These are phyloP conservation scores for Drosophila pectinifera DNA, from an alignment of 1,140 invertebrate genomes.

Conservation along the genomic window DNA sequence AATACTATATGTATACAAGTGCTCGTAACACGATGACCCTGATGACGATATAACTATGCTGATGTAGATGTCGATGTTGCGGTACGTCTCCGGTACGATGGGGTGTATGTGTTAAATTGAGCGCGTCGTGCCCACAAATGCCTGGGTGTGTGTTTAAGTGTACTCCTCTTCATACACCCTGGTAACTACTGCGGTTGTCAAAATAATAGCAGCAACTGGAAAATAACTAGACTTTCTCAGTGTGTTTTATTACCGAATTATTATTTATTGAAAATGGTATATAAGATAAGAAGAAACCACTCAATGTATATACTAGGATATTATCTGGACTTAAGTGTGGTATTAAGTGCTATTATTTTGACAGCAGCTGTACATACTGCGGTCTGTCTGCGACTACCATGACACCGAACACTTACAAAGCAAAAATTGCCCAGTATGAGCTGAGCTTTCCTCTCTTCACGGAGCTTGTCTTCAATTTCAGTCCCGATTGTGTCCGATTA, in stretches of 20 bases:
- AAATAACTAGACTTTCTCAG: too few relatives aligned
- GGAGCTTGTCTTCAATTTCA: slow-evolving; percentile 32
- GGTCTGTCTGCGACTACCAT: slow-evolving; percentile 35
- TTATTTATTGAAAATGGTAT: too few relatives aligned
- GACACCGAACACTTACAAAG: slow-evolving; percentile 41
- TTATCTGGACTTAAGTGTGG: background rate
- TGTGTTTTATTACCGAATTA: too few relatives aligned
- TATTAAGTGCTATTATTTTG: background rate
- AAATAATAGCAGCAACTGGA: background rate
- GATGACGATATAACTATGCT: slow-evolving; percentile 38
- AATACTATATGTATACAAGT: background rate
- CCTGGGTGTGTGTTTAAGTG: slow-evolving; percentile 32
- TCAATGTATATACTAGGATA: too few relatives aligned
- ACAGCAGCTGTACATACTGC: background rate
- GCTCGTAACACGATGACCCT: slow-evolving; percentile 67
- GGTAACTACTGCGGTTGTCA: background rate
- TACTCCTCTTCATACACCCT: slow-evolving; percentile 1
- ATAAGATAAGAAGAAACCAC: too few relatives aligned
- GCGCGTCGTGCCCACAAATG: slow-evolving; percentile 53
- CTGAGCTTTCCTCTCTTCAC: slow-evolving; percentile 3
- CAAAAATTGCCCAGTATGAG: slow-evolving; percentile 56
- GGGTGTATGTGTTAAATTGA: slow-evolving; percentile 72
- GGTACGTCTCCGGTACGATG: slow-evolving; percentile 45
- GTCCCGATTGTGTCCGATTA: slow-evolving; percentile 34
- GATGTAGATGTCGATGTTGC: slow-evolving; percentile 15